phyloP scores from a whole-genome alignment of 2,888 invertebrate species.

The Erynnis tages region DNA sequence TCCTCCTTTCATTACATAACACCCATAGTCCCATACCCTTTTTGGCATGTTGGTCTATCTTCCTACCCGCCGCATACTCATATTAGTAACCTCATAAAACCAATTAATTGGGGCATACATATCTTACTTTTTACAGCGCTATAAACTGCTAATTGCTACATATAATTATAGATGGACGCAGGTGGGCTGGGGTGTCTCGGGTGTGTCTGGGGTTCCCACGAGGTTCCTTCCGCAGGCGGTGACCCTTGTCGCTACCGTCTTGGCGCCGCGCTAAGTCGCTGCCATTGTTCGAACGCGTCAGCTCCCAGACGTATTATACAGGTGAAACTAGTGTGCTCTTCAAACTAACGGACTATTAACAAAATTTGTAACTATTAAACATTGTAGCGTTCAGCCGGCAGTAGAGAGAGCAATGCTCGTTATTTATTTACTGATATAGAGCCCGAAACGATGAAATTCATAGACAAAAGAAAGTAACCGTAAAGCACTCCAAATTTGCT shows the following conservation, averaged over 20 bases:
- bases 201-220: slow-evolving; percentile 62
- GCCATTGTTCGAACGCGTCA: slow-evolving; percentile 42
- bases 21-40: too few species aligned
- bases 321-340: not conserved
- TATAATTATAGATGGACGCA: slow-evolving; percentile 47
- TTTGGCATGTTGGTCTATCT: too few species aligned
- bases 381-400: too few species aligned
- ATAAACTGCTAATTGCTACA: slow-evolving; percentile 33
- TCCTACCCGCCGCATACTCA: not conserved
- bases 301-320: slow-evolving; percentile 16
- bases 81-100: not conserved
- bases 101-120: slow-evolving; percentile 5
- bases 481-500: too few species aligned
- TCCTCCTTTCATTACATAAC: too few species aligned
- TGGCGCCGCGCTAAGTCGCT: slow-evolving; percentile 30
- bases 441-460: too few species aligned
- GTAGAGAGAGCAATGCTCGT: too few species aligned
- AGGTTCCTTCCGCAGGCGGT: slow-evolving; percentile 74
- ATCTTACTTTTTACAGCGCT: not conserved
- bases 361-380: slow-evolving; percentile 6
- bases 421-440: too few species aligned
- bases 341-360: slow-evolving; percentile 1
- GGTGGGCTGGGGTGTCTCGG: slow-evolving; percentile 54
- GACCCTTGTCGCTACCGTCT: slow-evolving; percentile 77
- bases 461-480: too few species aligned